These are phyloP conservation scores for Brachionus sp. DNA, from an alignment of 1,140 invertebrate species.

Conservation along the genomic window DNA sequence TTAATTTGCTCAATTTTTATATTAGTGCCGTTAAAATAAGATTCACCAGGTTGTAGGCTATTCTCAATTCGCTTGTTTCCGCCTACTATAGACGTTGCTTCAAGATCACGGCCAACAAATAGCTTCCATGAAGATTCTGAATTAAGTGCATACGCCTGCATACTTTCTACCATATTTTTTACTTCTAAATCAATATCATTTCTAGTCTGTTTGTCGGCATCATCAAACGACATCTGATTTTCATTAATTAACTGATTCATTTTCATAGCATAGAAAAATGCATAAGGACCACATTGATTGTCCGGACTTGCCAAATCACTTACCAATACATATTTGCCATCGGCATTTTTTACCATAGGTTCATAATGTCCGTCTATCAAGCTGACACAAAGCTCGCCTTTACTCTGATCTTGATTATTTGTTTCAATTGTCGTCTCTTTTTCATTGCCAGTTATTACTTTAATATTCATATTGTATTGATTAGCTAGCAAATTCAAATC, in stretches of 20 bases:
- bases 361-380: background rate
- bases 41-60: background rate
- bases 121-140: background rate
- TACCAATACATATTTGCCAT: background rate
- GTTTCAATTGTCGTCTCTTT: background rate
- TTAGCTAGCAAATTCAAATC: background rate
- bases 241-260: background rate
- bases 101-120: background rate
- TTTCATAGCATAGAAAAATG: constrained; percentile 2
- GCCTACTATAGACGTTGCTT: background rate
- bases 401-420: background rate
- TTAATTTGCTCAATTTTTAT: background rate
- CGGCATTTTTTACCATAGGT: background rate
- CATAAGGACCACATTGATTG: background rate
- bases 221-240: background rate
- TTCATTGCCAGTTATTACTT: background rate
- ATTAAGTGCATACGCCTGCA: background rate
- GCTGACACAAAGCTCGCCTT: background rate
- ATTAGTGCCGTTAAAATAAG: background rate
- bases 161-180: background rate
- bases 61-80: background rate
- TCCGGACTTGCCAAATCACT: background rate
- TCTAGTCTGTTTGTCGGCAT: background rate
- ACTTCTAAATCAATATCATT: background rate
- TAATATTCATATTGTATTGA: background rate